phyloP scores from a whole-genome alignment of 2,797 vertebrate genomes.

The Falco cherrug region DNA sequence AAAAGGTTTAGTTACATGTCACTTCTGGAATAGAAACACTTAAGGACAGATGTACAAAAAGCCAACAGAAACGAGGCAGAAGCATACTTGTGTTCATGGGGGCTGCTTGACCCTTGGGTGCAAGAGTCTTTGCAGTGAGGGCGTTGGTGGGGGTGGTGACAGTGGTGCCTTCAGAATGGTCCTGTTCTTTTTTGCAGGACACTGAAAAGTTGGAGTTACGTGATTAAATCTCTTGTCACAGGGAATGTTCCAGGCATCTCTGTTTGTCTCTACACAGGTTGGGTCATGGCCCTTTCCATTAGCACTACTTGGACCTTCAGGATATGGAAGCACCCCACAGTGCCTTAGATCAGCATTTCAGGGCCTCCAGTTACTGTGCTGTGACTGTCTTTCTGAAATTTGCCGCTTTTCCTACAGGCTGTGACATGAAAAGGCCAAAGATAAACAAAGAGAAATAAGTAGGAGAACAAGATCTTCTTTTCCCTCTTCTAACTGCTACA shows the following conservation, averaged over 20 bases:
- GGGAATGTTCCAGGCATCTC: not conserved
- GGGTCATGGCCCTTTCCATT: not conserved
- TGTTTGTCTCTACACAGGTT: not conserved
- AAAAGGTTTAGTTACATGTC: fast-evolving
- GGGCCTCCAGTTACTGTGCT: not conserved
- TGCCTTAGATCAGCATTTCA: not conserved
- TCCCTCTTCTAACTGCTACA: not conserved
- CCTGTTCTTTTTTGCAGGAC: not conserved
- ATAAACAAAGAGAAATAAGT: not conserved
- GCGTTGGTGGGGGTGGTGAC: not conserved
- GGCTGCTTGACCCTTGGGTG: not conserved
- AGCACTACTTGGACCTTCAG: not conserved
- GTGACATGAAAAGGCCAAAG: not conserved
- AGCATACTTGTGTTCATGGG: not conserved
- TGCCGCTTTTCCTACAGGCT: not conserved
- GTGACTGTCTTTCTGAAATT: not conserved
- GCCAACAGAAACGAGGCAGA: not conserved
- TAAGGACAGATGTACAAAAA: not conserved
- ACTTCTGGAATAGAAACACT: not conserved
- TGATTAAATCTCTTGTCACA: not conserved
- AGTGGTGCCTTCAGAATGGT: not conserved
- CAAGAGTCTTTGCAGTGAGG: not conserved
- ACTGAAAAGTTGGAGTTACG: not conserved
- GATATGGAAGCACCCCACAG: fast-evolving
- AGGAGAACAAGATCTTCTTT: not conserved